Evolutionary conservation across 2,888 invertebrate species (phyloP).

Genomic region (Dynastes grantii): DNA sequence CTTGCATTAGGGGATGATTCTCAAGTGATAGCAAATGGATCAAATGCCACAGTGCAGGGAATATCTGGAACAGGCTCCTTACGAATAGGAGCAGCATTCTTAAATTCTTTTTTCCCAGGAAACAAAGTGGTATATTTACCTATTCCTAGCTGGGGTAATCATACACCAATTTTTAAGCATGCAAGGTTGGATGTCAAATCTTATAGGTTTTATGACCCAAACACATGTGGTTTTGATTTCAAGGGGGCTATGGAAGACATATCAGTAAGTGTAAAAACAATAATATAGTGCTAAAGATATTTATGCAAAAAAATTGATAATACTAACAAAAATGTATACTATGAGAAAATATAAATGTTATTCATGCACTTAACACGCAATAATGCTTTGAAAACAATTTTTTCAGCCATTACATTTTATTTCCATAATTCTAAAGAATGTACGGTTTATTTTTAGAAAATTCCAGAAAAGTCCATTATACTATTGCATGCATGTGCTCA

Average conservation of each 20-base stretch:
- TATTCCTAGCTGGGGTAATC: conserved; percentile 98
- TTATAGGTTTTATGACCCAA: conserved; percentile 95
- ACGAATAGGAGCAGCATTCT: conserved; percentile 92
- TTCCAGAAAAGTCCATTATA: conserved; percentile 91
- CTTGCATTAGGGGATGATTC: conserved; percentile 91
- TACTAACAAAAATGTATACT: no score
- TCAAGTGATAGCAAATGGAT: conserved; percentile 78
- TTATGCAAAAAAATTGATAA: no score
- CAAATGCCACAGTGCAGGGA: conserved; percentile 85
- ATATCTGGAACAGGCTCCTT: conserved; percentile 98
- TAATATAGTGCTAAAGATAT: no score
- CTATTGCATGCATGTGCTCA: conserved; percentile 98
- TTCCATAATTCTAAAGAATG: neutral
- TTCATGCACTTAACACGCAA: no score
- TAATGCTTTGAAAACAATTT: no score
- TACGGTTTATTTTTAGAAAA: conserved; percentile 78
- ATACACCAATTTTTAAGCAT: conserved; percentile 94
- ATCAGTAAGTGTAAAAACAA: conserved; percentile 73
- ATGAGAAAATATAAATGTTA: no score
- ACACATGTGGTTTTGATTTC: conserved; percentile 95
- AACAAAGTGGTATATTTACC: conserved; percentile 91
- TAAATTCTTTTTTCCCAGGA: conserved; percentile 85
- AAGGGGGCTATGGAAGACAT: conserved; percentile 92
- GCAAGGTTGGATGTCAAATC: conserved; percentile 88
- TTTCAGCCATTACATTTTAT: no score